Conservation (phyloP, 2,113 vertebrate genomes). For the Neomonachus schauinslandi region DNA sequence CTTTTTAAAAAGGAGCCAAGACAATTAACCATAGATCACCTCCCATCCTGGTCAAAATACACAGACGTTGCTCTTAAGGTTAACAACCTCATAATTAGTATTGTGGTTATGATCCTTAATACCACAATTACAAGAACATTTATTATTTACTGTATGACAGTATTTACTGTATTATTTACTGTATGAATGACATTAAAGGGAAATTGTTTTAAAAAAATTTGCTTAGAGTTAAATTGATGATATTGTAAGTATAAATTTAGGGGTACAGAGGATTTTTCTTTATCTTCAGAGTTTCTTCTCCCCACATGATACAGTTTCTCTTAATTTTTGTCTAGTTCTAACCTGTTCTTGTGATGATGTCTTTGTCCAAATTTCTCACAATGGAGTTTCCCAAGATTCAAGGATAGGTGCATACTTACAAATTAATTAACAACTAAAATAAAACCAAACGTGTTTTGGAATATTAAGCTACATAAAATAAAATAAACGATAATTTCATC, state of each 20-base stretch:
- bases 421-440: conserved; percentile 12
- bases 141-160: conserved; percentile 70
- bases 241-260: neutral
- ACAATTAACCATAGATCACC: conserved; percentile 60
- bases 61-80: conserved; percentile 52
- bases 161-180: conserved; percentile 68
- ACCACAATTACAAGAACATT: conserved; percentile 66
- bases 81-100: conserved; percentile 69
- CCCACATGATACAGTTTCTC: neutral
- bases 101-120: conserved; percentile 69
- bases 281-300: neutral
- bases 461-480: neutral
- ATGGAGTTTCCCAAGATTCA: neutral
- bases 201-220: conserved; percentile 33
- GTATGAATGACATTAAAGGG: conserved; percentile 31
- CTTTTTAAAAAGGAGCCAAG: conserved; percentile 57
- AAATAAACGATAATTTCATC: neutral
- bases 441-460: neutral
- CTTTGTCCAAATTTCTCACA: neutral
- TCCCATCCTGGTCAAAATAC: conserved; percentile 41
- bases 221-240: conserved; percentile 21
- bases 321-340: neutral
- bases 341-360: neutral
- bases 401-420: neutral
- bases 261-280: neutral